phyloP scores from a whole-genome alignment of 1,140 invertebrate species.

The Eriosoma lanigerum region DNA sequence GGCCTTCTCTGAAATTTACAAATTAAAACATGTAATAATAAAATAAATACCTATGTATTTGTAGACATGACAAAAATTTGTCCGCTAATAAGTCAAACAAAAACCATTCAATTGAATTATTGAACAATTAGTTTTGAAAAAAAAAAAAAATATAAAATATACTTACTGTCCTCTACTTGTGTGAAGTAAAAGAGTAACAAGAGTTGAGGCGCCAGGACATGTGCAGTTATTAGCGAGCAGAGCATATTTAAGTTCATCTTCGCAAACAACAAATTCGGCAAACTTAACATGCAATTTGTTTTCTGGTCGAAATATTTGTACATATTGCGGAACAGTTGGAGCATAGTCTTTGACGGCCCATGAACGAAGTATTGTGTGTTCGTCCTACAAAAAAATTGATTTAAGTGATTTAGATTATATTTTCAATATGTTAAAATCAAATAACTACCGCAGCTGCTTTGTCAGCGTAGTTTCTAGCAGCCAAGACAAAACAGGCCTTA shows the following conservation, averaged over 20 bases:
- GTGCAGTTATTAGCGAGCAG: constrained; percentile 96
- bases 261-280: constrained; percentile 95
- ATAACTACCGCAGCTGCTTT: constrained; percentile 81
- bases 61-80: no score
- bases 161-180: constrained; percentile 95
- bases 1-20: constrained; percentile 82
- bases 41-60: no score
- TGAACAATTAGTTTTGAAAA: no score
- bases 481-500: constrained; percentile 92
- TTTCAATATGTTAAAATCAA: not conserved
- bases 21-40: not conserved
- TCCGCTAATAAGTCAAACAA: no score
- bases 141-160: not conserved
- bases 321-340: constrained; percentile 92
- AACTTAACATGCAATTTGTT: constrained; percentile 98
- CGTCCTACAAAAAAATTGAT: constrained; percentile 69
- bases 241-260: constrained; percentile 97
- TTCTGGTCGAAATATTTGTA: constrained; percentile 96
- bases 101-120: no score
- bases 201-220: constrained; percentile 92
- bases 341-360: constrained; percentile 99
- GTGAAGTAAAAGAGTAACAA: constrained; percentile 92
- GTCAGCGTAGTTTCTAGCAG: constrained; percentile 93
- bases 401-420: not conserved
- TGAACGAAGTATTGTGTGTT: constrained; percentile 94